A percentile compares a stretch with the other conserved stretches of the same genome.
Conservation (phyloP, 2,113 vertebrate genomes). For the Pogona vitticeps region DNA sequence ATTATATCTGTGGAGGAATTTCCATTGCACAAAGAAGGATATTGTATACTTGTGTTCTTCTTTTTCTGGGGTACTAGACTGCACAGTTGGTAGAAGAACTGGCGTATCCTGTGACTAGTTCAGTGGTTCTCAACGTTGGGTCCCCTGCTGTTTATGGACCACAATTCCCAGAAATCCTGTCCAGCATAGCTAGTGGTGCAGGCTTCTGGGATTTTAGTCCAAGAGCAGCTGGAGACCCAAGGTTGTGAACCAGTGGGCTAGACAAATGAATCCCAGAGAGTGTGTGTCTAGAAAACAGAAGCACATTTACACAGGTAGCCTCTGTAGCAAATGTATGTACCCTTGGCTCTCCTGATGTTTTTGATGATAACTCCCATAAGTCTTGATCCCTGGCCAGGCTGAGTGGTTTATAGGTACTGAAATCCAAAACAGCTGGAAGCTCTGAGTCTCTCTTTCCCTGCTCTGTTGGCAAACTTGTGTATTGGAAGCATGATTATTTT, state of each 20-base stretch:
- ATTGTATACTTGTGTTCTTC: neutral
- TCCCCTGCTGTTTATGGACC: too few relatives aligned
- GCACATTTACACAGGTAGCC: neutral
- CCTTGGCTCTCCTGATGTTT: neutral
- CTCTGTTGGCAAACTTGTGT: conserved; percentile 23
- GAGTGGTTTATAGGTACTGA: neutral
- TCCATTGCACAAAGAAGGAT: neutral
- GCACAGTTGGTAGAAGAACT: neutral
- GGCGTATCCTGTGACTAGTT: neutral
- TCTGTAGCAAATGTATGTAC: neutral
- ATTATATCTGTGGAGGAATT: neutral
- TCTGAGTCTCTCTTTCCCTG: neutral
- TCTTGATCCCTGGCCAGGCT: neutral
- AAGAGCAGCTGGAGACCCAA: too few relatives aligned
- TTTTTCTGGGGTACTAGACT: neutral
- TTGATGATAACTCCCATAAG: neutral
- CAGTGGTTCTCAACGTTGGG: too few relatives aligned
- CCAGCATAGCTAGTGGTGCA: too few relatives aligned
- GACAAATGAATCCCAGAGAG: neutral
- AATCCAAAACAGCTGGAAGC: neutral
- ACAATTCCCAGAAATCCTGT: too few relatives aligned
- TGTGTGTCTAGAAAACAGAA: neutral
- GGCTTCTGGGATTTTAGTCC: too few relatives aligned
- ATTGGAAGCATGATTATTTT: conserved; percentile 16
- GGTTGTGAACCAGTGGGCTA: too few relatives aligned